A percentile compares a stretch with the other conserved stretches of the same genome.
phyloP scores from a whole-genome alignment of 37 sponge, comb jelly and placozoan species.

The Ephydatia muelleri region DNA sequence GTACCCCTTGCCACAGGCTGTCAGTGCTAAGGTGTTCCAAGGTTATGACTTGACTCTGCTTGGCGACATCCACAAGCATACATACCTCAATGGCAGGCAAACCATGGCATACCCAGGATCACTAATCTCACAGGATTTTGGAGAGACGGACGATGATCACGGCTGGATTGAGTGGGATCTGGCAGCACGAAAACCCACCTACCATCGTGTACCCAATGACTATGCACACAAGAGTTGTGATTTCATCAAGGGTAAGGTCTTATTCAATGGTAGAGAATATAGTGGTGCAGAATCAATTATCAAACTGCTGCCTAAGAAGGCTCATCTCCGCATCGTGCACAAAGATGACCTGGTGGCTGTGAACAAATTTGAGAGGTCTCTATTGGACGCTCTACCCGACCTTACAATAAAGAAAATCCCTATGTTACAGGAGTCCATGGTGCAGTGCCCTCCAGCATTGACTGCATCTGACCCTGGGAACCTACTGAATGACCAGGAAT shows the following conservation, averaged over 20 bases:
- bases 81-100: not conserved
- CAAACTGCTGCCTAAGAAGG: not conserved
- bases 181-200: not conserved
- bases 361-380: not conserved
- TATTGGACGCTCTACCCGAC: not conserved
- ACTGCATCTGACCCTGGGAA: not conserved
- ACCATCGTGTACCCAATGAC: not conserved
- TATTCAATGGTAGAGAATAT: not conserved
- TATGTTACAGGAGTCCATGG: not conserved
- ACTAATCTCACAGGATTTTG: not conserved
- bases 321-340: not conserved
- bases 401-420: not conserved
- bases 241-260: not conserved
- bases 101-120: not conserved
- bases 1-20: not conserved
- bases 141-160: not conserved
- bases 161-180: not conserved
- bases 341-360: not conserved
- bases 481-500: not conserved
- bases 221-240: not conserved
- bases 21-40: not conserved
- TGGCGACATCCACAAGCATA: not conserved
- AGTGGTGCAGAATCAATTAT: not conserved
- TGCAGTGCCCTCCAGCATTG: not conserved
- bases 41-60: not conserved